Conservation (phyloP, 30 jellyfish, hydroid and myxozoan species). For the Aurelia sp. region DNA sequence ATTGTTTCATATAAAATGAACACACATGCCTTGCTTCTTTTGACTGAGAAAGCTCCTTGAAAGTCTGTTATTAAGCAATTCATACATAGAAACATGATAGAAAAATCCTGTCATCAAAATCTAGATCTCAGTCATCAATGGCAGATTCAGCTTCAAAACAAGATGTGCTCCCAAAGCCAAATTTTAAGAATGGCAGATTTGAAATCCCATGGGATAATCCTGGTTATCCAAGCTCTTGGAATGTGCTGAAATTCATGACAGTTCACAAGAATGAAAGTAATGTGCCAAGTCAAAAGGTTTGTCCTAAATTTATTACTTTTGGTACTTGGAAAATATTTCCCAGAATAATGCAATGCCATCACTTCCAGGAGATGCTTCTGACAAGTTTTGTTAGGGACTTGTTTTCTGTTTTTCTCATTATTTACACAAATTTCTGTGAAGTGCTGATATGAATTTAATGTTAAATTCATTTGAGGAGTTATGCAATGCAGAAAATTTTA, state of each 20-base stretch:
- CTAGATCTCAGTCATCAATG: not conserved
- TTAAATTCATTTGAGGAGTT: no score
- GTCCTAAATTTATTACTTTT: not conserved
- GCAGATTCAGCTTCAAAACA: slow-evolving; percentile 1
- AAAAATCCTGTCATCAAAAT: no score
- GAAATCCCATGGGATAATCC: slow-evolving; percentile 70
- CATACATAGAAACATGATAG: no score
- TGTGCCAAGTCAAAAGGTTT: slow-evolving; percentile 69
- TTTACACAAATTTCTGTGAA: no score
- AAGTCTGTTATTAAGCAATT: not conserved
- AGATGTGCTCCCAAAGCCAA: slow-evolving; percentile 48
- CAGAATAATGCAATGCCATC: no score
- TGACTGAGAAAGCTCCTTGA: not conserved
- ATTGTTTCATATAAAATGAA: no score
- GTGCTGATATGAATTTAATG: no score
- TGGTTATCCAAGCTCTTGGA: slow-evolving; percentile 64
- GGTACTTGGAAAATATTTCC: not conserved
- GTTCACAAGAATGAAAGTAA: slow-evolving; percentile 55
- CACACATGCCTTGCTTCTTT: not conserved
- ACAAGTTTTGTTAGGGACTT: no score
- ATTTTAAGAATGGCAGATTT: slow-evolving; percentile 32
- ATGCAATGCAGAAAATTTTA: no score
- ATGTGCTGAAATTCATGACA: slow-evolving; percentile 22
- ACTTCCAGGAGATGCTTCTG: no score
- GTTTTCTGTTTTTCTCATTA: no score